These are phyloP conservation scores for Rhagium mordax DNA, from an alignment of 2,888 invertebrate genomes.

Conservation along the genomic window DNA sequence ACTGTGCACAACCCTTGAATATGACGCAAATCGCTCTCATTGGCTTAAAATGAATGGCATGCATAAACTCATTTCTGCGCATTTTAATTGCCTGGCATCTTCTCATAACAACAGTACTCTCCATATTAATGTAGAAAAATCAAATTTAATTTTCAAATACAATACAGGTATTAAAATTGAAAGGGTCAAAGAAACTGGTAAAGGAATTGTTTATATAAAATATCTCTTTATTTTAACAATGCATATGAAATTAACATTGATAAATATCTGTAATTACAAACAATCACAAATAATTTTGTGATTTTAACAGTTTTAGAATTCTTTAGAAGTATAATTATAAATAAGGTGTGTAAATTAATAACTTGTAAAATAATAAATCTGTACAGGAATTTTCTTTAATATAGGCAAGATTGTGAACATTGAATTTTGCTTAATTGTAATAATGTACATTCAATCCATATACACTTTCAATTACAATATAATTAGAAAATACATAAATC, in stretches of 20 bases:
- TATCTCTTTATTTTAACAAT: conserved; percentile 50
- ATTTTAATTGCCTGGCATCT: too few species aligned
- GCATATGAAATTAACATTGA: conserved; percentile 58
- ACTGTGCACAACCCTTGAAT: too few species aligned
- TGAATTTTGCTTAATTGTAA: background rate
- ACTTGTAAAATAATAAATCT: background rate
- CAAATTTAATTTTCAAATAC: too few species aligned
- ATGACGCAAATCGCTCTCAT: too few species aligned
- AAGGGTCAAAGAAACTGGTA: background rate
- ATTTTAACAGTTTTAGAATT: conserved; percentile 35
- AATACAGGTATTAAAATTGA: background rate
- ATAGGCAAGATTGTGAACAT: conserved; percentile 27
- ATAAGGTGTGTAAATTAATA: conserved; percentile 6
- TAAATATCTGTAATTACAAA: conserved; percentile 50
- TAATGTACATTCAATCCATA: conserved; percentile 8
- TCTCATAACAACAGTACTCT: too few species aligned
- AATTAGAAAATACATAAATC: conserved; percentile 16
- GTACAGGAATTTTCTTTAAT: background rate
- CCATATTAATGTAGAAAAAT: too few species aligned
- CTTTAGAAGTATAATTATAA: background rate
- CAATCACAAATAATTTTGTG: conserved; percentile 43
- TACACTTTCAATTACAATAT: background rate
- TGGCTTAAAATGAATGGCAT: too few species aligned
- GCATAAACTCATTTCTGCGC: too few species aligned
- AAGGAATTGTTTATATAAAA: conserved; percentile 10